Percentiles rank a stretch among this genome's conserved stretches.
phyloP scores from a whole-genome alignment of 2,113 vertebrate species.

The Nanorana parkeri region DNA sequence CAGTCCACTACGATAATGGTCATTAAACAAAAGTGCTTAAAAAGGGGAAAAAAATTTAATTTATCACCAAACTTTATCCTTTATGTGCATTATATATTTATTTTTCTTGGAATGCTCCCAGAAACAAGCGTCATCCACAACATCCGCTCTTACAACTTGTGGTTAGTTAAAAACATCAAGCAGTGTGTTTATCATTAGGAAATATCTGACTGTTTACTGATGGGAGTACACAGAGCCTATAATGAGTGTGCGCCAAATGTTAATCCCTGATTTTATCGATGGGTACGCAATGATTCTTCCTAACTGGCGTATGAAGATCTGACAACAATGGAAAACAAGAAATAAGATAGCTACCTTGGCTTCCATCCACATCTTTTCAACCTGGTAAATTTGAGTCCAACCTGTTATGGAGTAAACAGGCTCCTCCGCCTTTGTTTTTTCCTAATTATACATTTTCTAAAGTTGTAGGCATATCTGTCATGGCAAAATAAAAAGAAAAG shows the following conservation, averaged over 20 bases:
- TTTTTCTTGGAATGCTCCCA: slow-evolving; percentile 20
- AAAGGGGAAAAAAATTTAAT: too few relatives aligned
- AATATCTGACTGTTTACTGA: background rate
- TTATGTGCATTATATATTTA: background rate
- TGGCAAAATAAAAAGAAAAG: too few relatives aligned
- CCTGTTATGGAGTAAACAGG: background rate
- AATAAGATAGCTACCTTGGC: background rate
- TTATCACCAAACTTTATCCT: too few relatives aligned
- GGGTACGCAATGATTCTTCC: background rate
- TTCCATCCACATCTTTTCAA: background rate
- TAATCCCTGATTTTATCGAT: slow-evolving; percentile 37
- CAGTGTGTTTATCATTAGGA: slow-evolving; percentile 31
- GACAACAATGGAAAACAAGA: slow-evolving; percentile 14
- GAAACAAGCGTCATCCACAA: slow-evolving; percentile 6
- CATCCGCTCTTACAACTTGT: slow-evolving; percentile 45
- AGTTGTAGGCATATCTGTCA: too few relatives aligned
- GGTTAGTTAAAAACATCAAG: slow-evolving; percentile 36
- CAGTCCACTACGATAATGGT: too few relatives aligned
- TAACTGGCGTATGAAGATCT: slow-evolving; percentile 1
- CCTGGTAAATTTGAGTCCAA: background rate
- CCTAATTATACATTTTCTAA: too few relatives aligned
- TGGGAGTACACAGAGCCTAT: background rate
- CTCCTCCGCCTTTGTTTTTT: too few relatives aligned
- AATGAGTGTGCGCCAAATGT: background rate
- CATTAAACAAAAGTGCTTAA: too few relatives aligned